Conservation (phyloP, 2,113 vertebrate genomes). For the Xiphorhynchus elegans region DNA sequence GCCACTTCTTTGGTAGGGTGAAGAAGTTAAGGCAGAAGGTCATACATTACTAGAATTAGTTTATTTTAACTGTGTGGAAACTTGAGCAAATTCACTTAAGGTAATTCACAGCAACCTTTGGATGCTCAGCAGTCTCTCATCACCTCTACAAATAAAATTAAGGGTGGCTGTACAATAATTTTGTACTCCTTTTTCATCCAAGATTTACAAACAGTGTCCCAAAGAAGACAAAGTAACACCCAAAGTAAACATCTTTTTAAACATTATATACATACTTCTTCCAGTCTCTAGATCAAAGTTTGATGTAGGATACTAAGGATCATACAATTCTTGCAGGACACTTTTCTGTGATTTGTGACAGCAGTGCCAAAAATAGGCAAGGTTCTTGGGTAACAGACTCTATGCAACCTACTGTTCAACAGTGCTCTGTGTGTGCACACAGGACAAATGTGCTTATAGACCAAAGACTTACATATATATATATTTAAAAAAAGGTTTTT, state of each 20-base stretch:
- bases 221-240: background rate
- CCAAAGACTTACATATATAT: constrained; percentile 56
- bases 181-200: constrained; percentile 16
- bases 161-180: background rate
- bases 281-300: constrained; percentile 11
- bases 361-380: background rate
- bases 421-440: constrained; percentile 28
- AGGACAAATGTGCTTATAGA: constrained; percentile 20
- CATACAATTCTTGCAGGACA: constrained; percentile 9
- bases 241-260: background rate
- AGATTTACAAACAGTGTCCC: background rate
- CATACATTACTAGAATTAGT: background rate
- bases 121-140: constrained; percentile 10
- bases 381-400: constrained; percentile 14
- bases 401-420: constrained; percentile 21
- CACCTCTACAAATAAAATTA: constrained; percentile 42
- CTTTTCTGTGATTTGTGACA: background rate
- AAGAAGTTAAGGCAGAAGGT: constrained; percentile 1
- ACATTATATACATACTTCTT: background rate
- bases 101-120: background rate
- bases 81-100: background rate
- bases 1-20: background rate
- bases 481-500: background rate
- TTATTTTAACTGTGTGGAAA: constrained; percentile 32
- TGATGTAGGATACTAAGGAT: background rate